Evolutionary conservation across 2,797 vertebrate genomes (phyloP), one percentile per base, ranked within the genome.

Genomic region (Euphonia xanthogaster): DNA sequence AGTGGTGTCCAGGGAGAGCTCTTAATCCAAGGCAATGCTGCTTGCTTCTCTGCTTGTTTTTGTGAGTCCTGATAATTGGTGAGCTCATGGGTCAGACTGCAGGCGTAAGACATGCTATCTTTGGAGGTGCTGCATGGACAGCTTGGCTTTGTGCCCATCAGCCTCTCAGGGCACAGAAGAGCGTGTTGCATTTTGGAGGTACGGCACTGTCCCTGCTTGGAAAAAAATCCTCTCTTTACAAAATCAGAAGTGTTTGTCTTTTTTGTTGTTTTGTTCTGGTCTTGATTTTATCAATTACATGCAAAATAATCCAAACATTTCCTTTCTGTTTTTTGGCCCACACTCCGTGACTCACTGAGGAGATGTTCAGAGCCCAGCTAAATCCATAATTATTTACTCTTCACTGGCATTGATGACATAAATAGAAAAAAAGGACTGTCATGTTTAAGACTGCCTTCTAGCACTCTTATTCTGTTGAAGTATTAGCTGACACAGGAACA

Each of bases 51-150:
- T 74, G 14, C 23, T 47, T 63, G 33, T 3, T 63, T 60, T 61
- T 7, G 22, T 10, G 20, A 12, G 7, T 71, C 14, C 14, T 13
- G 30, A 23, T 54, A 50, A 70, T 1, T 28, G 35, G 30, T n/a
- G 22, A 82, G 17, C 7, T 81, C 6, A 0, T 18, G n/a, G 2
- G 15, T 88, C 48, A 48, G 55, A 25, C 35, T 37, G 62, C 14
- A 75, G 54, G 12, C 0, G 0, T 50, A 47, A 72, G 35, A 42
- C 19, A 10, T 14, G 5, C 30, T 54, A 4, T 45, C 63, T 30
- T 73, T 23, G 20, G 17, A 74, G 22, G 9, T 35, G 20, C 37
- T 80, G 30, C 42, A 14, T 13, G 66, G 47, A 39, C 50, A 74
- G 21, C 33, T 71, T 89, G 65, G 61, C n/a, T 94, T 19, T 24